phyloP scores from a whole-genome alignment of 2,888 invertebrate genomes.

The Crocallis elinguaria region DNA sequence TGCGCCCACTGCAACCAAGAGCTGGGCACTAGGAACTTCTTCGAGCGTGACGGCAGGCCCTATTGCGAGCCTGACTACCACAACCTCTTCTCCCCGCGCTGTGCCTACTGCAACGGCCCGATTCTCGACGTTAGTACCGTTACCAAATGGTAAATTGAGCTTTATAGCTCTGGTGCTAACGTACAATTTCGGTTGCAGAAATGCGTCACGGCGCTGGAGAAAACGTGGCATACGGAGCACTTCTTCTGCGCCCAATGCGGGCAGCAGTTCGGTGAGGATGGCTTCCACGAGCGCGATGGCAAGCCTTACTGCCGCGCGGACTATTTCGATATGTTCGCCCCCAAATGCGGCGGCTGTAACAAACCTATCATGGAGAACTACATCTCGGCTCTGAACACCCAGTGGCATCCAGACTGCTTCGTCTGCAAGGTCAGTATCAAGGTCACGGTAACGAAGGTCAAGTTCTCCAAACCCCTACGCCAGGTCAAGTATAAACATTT shows the following conservation, averaged over 20 bases:
- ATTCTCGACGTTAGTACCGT: constrained; percentile 95
- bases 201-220: constrained; percentile 98
- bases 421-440: constrained; percentile 95
- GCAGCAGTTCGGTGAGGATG: constrained; percentile 98
- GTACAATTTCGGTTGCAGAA: constrained; percentile 87
- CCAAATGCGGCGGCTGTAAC: constrained; percentile 98
- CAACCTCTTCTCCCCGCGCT: constrained; percentile 98
- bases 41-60: constrained; percentile 97
- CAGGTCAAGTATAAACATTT: constrained; percentile 67
- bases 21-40: constrained; percentile 98
- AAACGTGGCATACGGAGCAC: constrained; percentile 99
- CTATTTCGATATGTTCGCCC: constrained; percentile 99
- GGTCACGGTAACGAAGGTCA: constrained; percentile 17
- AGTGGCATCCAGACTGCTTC: constrained; percentile 99
- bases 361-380: constrained; percentile 99
- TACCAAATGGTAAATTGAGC: background rate
- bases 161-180: constrained; percentile 39
- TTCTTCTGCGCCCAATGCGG: constrained; percentile 99
- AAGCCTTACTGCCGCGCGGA: constrained; percentile 98
- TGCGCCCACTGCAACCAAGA: constrained; percentile 99
- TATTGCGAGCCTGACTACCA: constrained; percentile 99
- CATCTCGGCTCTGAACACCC: constrained; percentile 97
- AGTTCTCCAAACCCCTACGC: constrained; percentile 48
- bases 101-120: constrained; percentile 99
- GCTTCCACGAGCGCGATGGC: constrained; percentile 98